These are phyloP conservation scores for Mus caroli DNA, from an alignment of 2,797 vertebrate genomes.

Conservation along the genomic window DNA sequence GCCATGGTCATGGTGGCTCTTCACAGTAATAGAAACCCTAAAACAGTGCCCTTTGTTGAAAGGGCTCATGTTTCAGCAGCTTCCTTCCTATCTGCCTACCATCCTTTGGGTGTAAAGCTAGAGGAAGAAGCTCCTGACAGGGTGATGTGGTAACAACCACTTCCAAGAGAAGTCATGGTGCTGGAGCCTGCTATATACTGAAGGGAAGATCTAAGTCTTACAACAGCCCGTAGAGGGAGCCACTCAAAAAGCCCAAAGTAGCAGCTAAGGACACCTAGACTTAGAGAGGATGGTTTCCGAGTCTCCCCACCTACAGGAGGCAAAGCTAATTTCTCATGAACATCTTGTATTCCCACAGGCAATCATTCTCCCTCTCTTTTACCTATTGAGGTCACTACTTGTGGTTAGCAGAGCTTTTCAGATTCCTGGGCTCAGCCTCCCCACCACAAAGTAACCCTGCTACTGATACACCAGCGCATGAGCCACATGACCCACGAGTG, in stretches of 20 bases:
- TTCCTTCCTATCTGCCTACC: not conserved
- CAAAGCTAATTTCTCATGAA: not conserved
- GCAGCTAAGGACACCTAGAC: not conserved
- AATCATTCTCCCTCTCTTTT: not conserved
- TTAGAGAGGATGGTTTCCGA: not conserved
- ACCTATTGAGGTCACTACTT: not conserved
- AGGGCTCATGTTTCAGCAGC: accelerated
- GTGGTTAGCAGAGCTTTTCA: not conserved
- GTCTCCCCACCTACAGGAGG: not conserved
- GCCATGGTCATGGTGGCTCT: not conserved
- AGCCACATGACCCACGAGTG: no score
- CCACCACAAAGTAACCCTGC: accelerated
- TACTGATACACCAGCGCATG: accelerated
- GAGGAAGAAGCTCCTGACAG: not conserved
- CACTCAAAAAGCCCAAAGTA: not conserved
- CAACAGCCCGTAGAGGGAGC: not conserved
- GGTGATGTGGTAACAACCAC: accelerated
- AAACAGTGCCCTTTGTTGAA: not conserved
- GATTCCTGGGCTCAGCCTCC: not conserved
- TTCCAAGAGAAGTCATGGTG: accelerated
- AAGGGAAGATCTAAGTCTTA: not conserved
- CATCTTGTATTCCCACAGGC: accelerated
- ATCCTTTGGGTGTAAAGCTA: not conserved
- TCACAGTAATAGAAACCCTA: not conserved
- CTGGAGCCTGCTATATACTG: accelerated